Evolutionary conservation across 37 sponge, comb jelly and placozoan genomes (phyloP), one percentile per base, ranked within the genome.

Genomic region (Tethya wilhelma): DNA sequence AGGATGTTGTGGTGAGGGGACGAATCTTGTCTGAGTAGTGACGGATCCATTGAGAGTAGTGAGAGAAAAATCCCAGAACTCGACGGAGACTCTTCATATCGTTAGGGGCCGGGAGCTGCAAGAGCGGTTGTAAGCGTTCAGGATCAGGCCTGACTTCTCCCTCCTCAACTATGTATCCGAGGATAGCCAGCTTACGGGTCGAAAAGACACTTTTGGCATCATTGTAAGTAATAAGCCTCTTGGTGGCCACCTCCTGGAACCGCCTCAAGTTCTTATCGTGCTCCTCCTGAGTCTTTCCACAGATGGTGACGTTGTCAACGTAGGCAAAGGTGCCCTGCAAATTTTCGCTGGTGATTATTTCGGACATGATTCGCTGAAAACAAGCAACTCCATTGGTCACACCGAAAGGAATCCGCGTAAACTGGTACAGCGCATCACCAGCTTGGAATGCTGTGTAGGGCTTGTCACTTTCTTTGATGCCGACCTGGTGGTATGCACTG

Each of bases 131-230:
- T 23, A 44, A 3, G 23, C 2, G 2, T 2, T 43, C 45, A 40
- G 70, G 30, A 14, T 44, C 70, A 42, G 70, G 45, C 38, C 66
- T 65, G 66, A 65, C 31, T 30, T 65, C 66, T 30, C 37, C 66
- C 33, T 65, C 66, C 37, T 34, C 66, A 58, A 58, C 26, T n/a
- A 58, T 58, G 14, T n/a, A 58, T 4, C 17, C 59, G 26, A 26
- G n/a, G n/a, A n/a, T n/a, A 14, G 70, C 70, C 70, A 69, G 25
- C 42, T 69, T 69, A 42, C 70, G 44, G 26, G 70, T 69, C 44
- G 70, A 69, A 69, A 69, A 69, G 1, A 69, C 44, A 69, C 70
- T 41, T 40, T 20, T 69, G 25, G 2, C 38, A 29, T 34, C 38
- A 8, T 41, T 69, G 38, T 40, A 41, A n/a, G 38, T 69, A 4